Base-by-base conservation (phyloP, 37 sponge, comb jelly and placozoan species). In the Eunapius fragilis region DNA sequence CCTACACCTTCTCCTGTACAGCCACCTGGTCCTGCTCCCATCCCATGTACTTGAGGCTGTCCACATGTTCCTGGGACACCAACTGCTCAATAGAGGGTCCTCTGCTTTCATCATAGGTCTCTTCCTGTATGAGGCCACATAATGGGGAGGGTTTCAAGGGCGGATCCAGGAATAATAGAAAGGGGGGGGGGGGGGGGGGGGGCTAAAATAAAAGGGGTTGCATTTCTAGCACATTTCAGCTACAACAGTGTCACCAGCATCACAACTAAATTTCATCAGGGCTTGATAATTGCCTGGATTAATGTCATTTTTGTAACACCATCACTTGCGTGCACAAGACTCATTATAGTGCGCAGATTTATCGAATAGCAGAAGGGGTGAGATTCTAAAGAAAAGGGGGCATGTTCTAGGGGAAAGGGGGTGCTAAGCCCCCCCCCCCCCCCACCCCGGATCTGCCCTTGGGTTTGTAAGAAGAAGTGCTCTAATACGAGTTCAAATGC, bases 51-150 rank as follows among this genome's bases (percentile, higher is more conserved):
- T 78, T 75, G 27, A 98, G 87, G 26, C 79, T 91, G 79, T 98
- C 99, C 48, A 91, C 92, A 28, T 69, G 68, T 37, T 96, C 95
- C 75, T 88, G 82, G 31, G 78, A 50, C 37, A 98, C 90, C 72
- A 98, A 92, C 50, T 96, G 91, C 27, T 90, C 91, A 50, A 98
- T 95, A 48, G 83, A 75, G 27, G 95, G 95, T 0, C 96, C 97
- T 38, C 74, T 85, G 45, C 75, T 47, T 58, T 82, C 69, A 72
- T 95, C 91, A 91, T 93, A 95, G 70, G 73, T 85, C 69, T 97
- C 96, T 73, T 76, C 93, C 95, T 95, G 58, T 58, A 78, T 26
- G 49, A 22, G 36, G 32, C 19, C n/a, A 74, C 27, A 41, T 76
- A 50, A 73, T 37, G 71, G 48, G 26, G 28, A 28, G 5, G 13